Base-by-base conservation (phyloP, 2,888 invertebrate species). In the Apamea crenata region DNA sequence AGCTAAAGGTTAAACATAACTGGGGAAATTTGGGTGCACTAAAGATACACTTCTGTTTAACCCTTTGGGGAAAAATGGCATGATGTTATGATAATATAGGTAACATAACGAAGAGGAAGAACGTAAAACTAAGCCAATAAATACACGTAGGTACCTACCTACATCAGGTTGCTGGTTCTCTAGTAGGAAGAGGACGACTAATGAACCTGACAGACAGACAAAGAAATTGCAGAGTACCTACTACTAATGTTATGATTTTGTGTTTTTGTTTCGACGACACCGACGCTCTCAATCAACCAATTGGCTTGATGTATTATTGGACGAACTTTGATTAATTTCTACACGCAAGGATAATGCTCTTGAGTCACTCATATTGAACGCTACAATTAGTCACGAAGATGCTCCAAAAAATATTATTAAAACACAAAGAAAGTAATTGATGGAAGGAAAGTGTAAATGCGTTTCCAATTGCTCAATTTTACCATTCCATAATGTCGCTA, bases 261-360 rank as follows among this genome's bases (percentile, higher is more conserved):
- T 63, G 50, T 63, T 44, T 53, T 44, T 70, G 10, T 44, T 53
- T 53, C 21, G 18, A 4, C 7, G 32, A 36, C 40, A 29, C 10
- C 1, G 32, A 61, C 40, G 29, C 1, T 66, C 36, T 29, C 5
- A 70, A 84, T 79, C 50, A 79, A 70, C n/a, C 80, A 79, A 84
- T 67, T 84, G 36, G n/a, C 36, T 79, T 59, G 56, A 79, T 61
- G 14, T 44, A 36, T 75, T n/a, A 83, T 68, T 59, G 47, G 18
- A 53, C 32, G 6, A 18, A 47, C 80, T 71, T 80, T 80, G 66
- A 80, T 81, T n/a, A 84, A 53, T 70, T 79, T 84, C 50, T 59
- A 67, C 81, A 81, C 70, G 84, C 81, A 53, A 70, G 8, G 10
- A 32, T 4, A 14, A 50, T 2, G 6, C 32, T 21, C 21, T 66